phyloP scores from a whole-genome alignment of 2,797 vertebrate species.

The Mus caroli region DNA sequence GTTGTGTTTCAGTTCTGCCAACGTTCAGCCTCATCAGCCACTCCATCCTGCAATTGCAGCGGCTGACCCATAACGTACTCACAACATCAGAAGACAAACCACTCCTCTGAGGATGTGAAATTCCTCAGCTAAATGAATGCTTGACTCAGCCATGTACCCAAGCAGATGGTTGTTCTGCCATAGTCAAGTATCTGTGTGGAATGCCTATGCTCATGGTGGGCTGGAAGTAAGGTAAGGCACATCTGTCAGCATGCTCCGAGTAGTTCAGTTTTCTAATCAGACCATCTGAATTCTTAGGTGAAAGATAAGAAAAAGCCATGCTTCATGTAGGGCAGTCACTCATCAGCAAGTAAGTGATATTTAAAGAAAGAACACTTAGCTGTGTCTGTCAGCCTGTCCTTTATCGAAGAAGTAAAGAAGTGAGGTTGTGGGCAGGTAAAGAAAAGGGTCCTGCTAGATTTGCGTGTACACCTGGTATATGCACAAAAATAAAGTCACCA shows the following conservation, averaged over 20 bases:
- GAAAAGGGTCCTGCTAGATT: slow-evolving; percentile 73
- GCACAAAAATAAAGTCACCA: slow-evolving; percentile 39
- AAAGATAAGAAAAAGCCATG: slow-evolving; percentile 78
- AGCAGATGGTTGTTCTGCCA: slow-evolving; percentile 63
- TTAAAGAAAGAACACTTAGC: slow-evolving; percentile 82
- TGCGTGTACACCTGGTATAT: slow-evolving; percentile 3
- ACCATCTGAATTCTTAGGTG: slow-evolving; percentile 81
- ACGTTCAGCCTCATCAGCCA: slow-evolving; percentile 16
- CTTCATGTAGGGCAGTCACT: slow-evolving; percentile 74
- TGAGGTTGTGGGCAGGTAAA: slow-evolving; percentile 15
- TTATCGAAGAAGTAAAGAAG: slow-evolving; percentile 43
- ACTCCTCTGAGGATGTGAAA: slow-evolving; percentile 68
- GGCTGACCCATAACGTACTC: slow-evolving; percentile 69
- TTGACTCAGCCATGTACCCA: slow-evolving; percentile 64
- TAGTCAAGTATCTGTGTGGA: slow-evolving; percentile 72
- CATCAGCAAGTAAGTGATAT: slow-evolving; percentile 80
- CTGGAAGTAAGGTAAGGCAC: slow-evolving; percentile 75
- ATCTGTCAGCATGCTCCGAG: slow-evolving; percentile 78
- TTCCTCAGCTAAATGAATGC: slow-evolving; percentile 78
- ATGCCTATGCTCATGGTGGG: slow-evolving; percentile 78
- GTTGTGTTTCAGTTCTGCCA: slow-evolving; percentile 34
- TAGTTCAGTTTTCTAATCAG: slow-evolving; percentile 74
- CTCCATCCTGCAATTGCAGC: slow-evolving; percentile 51
- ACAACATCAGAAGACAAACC: slow-evolving; percentile 71
- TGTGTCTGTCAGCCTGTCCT: slow-evolving; percentile 74